A percentile compares a stretch with the other conserved stretches of the same genome.
Conservation (phyloP, 2,113 vertebrate genomes). For the Microcebus jonahi region DNA sequence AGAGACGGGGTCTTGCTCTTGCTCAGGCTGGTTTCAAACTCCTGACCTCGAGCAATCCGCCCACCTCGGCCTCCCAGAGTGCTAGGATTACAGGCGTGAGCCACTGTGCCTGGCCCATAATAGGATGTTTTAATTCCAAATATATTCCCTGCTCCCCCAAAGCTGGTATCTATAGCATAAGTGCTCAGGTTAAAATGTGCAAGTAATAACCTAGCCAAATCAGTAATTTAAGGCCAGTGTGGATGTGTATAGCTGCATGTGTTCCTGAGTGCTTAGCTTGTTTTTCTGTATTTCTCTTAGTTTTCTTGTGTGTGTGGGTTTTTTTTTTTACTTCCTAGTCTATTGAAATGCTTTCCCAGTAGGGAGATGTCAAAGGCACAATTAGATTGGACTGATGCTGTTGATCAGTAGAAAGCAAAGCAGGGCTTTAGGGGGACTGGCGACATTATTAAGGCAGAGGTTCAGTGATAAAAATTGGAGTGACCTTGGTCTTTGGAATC, state of each 20-base stretch:
- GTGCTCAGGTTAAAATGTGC: neutral
- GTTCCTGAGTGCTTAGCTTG: neutral
- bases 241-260: neutral
- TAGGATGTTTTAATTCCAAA: slow-evolving; percentile 20
- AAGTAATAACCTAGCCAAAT: neutral
- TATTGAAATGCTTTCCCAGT: neutral
- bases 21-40: too few species aligned
- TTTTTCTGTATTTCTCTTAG: neutral
- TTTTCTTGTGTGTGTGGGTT: neutral
- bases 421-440: neutral
- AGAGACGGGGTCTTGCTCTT: too few species aligned
- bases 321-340: neutral
- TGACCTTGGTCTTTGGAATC: neutral
- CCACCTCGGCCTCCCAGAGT: too few species aligned
- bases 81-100: too few species aligned
- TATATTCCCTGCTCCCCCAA: neutral
- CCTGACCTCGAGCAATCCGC: too few species aligned
- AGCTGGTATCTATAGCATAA: neutral
- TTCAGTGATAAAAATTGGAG: neutral
- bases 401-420: neutral
- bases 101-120: neutral
- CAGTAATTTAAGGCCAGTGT: slow-evolving; percentile 20
- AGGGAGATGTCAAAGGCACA: neutral
- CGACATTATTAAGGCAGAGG: neutral
- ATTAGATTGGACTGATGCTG: neutral